These are phyloP conservation scores for Thaleichthys pacificus DNA, from an alignment of 2,797 vertebrate genomes.

Conservation along the genomic window DNA sequence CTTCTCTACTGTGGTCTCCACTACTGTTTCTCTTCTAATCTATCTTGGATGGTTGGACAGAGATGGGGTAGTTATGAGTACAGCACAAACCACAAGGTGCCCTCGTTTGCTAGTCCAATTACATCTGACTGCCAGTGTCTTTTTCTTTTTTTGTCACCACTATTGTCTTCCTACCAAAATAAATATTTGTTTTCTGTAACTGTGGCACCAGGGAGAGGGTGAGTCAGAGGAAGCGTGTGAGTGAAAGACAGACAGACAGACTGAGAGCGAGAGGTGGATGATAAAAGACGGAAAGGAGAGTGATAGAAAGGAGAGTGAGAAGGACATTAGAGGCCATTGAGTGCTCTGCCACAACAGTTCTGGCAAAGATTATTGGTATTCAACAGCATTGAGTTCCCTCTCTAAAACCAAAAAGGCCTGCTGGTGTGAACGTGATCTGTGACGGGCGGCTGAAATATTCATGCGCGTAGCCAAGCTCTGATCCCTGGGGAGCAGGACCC, in stretches of 20 bases:
- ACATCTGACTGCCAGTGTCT: no score
- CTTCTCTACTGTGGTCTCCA: no score
- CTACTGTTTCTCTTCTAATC: no score
- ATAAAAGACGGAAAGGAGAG: conserved; percentile 15
- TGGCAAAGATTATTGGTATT: background rate
- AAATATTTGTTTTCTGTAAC: background rate
- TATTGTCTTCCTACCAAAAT: background rate
- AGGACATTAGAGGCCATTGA: background rate
- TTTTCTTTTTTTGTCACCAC: no score
- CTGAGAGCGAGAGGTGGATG: no score
- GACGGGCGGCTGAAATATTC: conserved; percentile 33
- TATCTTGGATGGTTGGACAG: no score
- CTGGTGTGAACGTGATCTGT: conserved; percentile 24
- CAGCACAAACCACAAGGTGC: no score
- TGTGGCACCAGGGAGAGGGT: background rate
- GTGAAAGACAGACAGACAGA: conserved; percentile 5
- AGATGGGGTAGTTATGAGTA: no score
- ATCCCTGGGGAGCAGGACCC: conserved; percentile 18
- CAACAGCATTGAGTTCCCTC: background rate
- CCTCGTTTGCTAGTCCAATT: no score
- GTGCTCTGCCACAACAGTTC: background rate
- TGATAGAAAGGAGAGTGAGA: background rate
- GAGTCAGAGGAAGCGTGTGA: conserved; percentile 13
- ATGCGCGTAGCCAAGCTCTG: conserved; percentile 20
- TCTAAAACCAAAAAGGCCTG: no score